A percentile compares a stretch with the other conserved stretches of the same genome.
phyloP scores from a whole-genome alignment of 2,113 vertebrate species.

The Sula dactylatra region DNA sequence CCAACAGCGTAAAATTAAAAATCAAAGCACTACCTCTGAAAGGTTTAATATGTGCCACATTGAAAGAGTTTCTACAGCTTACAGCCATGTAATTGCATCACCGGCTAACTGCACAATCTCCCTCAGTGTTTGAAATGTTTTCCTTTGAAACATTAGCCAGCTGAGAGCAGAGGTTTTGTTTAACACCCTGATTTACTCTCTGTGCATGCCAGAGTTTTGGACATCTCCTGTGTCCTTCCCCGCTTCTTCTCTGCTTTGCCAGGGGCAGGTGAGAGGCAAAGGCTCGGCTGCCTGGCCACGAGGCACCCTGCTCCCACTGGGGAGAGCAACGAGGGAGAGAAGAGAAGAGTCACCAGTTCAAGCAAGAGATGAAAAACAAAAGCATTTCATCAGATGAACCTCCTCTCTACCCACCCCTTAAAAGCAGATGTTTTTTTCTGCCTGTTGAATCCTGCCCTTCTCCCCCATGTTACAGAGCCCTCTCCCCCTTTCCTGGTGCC shows the following conservation, averaged over 20 bases:
- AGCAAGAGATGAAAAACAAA: neutral
- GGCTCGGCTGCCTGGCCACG: fast-evolving
- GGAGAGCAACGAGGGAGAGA: neutral
- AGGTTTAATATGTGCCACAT: constrained; percentile 75
- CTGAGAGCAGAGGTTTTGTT: constrained; percentile 53
- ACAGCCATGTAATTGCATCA: constrained; percentile 73
- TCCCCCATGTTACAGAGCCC: fast-evolving
- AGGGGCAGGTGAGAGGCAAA: neutral
- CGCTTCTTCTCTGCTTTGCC: neutral
- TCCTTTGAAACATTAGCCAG: constrained; percentile 71
- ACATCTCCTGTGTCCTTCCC: neutral
- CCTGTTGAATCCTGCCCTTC: neutral
- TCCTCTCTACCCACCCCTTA: neutral
- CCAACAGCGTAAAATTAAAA: constrained; percentile 82
- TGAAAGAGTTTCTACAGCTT: constrained; percentile 69
- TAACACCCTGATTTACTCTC: constrained; percentile 24
- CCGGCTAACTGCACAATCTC: constrained; percentile 56
- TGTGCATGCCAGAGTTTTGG: neutral
- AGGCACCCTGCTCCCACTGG: neutral
- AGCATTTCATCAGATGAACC: neutral
- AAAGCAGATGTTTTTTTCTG: neutral
- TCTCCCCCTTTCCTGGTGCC: neutral
- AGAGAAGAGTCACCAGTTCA: neutral
- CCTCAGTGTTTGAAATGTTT: constrained; percentile 61
- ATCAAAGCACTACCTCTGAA: constrained; percentile 77